Percentiles rank a stretch among this genome's conserved stretches.
phyloP scores from a whole-genome alignment of 2,113 vertebrate genomes.

The Grallaria varia region DNA sequence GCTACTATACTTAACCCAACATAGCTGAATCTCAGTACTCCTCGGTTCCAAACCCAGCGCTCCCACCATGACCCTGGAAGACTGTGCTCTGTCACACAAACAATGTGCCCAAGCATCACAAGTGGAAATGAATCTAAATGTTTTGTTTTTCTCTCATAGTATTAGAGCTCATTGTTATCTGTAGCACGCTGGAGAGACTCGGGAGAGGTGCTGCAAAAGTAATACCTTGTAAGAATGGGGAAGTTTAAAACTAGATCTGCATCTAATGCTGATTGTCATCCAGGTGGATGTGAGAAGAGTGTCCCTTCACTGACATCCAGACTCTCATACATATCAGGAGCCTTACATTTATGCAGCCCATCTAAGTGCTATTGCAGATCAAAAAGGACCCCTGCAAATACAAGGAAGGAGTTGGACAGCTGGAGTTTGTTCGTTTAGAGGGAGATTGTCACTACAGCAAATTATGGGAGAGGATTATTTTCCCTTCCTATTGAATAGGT shows the following conservation, averaged over 20 bases:
- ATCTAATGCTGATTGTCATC: not conserved
- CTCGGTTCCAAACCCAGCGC: not conserved
- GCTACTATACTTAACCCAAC: not conserved
- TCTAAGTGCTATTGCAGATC: not conserved
- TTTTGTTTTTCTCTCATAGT: not conserved
- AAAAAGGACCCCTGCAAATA: not conserved
- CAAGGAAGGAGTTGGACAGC: not conserved
- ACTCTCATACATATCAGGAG: not conserved
- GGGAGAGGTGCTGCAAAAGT: not conserved
- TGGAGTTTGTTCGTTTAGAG: not conserved
- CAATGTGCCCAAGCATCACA: not conserved
- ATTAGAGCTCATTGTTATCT: not conserved
- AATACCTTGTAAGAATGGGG: not conserved
- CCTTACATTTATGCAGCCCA: not conserved
- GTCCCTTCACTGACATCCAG: not conserved
- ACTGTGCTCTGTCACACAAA: not conserved
- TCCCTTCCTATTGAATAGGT: not conserved
- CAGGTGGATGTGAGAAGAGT: not conserved
- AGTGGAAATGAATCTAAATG: not conserved
- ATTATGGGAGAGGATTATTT: accelerated
- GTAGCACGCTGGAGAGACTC: not conserved
- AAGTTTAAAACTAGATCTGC: not conserved
- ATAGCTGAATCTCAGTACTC: not conserved
- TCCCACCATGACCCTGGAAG: not conserved
- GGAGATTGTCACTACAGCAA: not conserved